Percentiles rank a stretch among this genome's conserved stretches.
phyloP scores from a whole-genome alignment of 2,113 vertebrate genomes.

The Mungos mungo region DNA sequence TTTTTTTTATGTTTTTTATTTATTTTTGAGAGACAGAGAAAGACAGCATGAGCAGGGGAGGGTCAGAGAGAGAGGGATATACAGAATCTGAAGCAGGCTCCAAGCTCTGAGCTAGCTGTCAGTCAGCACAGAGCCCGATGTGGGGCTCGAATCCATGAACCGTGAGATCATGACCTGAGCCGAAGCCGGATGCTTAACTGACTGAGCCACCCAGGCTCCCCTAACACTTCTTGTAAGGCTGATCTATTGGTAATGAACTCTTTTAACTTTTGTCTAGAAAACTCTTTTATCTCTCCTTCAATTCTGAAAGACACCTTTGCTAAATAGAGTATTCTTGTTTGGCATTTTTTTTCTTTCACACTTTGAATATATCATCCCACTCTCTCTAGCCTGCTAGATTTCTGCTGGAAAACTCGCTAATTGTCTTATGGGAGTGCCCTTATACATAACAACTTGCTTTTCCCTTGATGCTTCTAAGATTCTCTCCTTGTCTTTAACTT shows the following conservation, averaged over 20 bases:
- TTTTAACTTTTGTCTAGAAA: neutral
- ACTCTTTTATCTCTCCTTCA: neutral
- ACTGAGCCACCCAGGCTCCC: too few relatives aligned
- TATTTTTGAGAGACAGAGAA: too few relatives aligned
- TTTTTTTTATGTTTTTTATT: too few relatives aligned
- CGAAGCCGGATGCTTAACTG: too few relatives aligned
- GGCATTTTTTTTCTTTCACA: neutral
- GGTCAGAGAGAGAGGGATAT: too few relatives aligned
- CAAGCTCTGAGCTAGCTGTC: too few relatives aligned
- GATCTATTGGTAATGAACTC: neutral
- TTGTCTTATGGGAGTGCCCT: neutral
- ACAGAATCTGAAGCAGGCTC: too few relatives aligned
- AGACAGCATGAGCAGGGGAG: too few relatives aligned
- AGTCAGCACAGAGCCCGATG: too few relatives aligned
- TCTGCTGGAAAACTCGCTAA: neutral
- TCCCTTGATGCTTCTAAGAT: neutral
- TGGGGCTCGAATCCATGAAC: too few relatives aligned
- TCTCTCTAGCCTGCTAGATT: neutral
- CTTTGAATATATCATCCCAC: neutral
- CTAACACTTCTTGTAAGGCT: neutral
- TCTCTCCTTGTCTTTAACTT: neutral
- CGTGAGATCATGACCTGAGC: too few relatives aligned
- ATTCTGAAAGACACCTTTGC: neutral
- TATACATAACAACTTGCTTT: neutral
- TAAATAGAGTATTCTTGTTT: neutral